phyloP scores from a whole-genome alignment of 92 coral and sea anemone species.

The Siderastrea siderea region DNA sequence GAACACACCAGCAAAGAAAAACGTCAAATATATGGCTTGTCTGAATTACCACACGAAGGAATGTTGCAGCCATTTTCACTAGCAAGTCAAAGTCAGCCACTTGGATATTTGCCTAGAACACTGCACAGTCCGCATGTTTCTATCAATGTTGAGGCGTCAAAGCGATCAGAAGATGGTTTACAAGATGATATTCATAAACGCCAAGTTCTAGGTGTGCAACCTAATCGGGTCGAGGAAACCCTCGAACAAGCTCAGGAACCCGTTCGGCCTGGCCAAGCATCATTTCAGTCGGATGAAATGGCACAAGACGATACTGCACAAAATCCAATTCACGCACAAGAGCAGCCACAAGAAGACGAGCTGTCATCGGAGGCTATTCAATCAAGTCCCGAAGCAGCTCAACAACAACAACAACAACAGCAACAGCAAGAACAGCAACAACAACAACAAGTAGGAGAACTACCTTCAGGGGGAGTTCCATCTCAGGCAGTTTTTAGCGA shows the following conservation, averaged over 20 bases:
- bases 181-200: constrained; percentile 21
- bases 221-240: background rate
- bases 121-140: constrained; percentile 66
- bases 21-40: constrained; percentile 50
- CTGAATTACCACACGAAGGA: constrained; percentile 47
- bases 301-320: background rate
- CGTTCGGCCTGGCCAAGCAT: background rate
- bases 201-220: constrained; percentile 14
- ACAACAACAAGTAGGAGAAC: constrained; percentile 2
- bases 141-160: constrained; percentile 74
- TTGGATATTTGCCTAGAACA: constrained; percentile 27
- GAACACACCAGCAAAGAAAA: constrained; percentile 12
- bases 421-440: constrained; percentile 8
- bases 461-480: background rate
- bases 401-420: constrained; percentile 4
- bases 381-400: background rate
- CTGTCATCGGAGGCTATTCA: background rate
- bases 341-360: constrained; percentile 5
- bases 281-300: constrained; percentile 9
- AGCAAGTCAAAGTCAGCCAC: constrained; percentile 16
- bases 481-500: constrained; percentile 7
- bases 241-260: constrained; percentile 24
- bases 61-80: constrained; percentile 7
- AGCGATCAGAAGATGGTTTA: constrained; percentile 36
- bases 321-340: background rate